These are phyloP conservation scores for Antigone vipio DNA, from an alignment of 2,113 vertebrate species.

Conservation along the genomic window DNA sequence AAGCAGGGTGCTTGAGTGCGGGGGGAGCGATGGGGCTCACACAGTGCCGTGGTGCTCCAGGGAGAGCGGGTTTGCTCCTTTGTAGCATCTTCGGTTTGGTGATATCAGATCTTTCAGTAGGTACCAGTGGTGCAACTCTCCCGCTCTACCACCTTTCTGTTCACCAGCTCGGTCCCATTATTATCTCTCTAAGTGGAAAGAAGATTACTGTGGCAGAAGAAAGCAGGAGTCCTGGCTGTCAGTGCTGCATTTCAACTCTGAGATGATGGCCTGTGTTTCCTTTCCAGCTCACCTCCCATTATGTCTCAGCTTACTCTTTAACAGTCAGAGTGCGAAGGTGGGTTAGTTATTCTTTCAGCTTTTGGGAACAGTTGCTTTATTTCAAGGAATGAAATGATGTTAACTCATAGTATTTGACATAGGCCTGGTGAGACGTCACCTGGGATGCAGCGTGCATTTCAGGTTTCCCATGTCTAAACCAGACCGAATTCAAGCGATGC, in stretches of 20 bases:
- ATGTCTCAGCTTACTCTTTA: neutral
- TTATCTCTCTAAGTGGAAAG: neutral
- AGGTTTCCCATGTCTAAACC: neutral
- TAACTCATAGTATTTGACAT: neutral
- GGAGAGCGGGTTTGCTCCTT: neutral
- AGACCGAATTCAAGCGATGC: neutral
- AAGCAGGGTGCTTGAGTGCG: neutral
- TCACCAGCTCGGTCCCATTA: accelerated
- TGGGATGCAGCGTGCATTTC: neutral
- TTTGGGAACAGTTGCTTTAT: neutral
- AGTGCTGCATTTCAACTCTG: neutral
- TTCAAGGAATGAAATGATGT: neutral
- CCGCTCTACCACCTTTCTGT: neutral
- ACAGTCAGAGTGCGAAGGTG: neutral
- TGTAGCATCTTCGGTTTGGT: neutral
- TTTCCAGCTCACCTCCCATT: neutral
- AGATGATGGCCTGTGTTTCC: neutral
- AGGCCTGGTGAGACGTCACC: accelerated
- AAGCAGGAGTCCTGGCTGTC: neutral
- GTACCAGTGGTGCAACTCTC: neutral
- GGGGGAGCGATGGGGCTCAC: neutral
- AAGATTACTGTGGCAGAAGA: neutral
- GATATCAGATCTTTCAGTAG: neutral
- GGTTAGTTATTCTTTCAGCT: neutral
- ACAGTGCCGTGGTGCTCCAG: neutral